Conservation (phyloP, 64 coral and sea anemone species). For the Stichodactyla helianthus region DNA sequence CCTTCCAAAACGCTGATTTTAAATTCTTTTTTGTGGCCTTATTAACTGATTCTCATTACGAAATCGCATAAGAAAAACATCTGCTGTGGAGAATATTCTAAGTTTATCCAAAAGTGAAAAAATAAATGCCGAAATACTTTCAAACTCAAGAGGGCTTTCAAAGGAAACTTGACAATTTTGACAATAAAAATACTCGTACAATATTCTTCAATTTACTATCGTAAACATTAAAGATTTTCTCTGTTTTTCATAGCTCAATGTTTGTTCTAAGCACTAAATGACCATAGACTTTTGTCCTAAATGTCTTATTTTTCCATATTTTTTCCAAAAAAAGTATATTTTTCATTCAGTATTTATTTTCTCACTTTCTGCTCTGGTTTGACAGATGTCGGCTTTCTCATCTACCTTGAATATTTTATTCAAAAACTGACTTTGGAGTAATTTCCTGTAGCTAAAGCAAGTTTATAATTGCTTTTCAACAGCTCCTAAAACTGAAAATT, state of each 20-base stretch:
- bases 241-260: neutral
- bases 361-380: neutral
- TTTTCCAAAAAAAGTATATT: neutral
- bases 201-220: neutral
- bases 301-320: neutral
- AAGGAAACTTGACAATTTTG: constrained; percentile 4
- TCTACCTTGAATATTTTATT: neutral
- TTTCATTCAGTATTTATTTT: neutral
- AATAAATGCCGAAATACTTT: neutral
- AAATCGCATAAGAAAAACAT: neutral
- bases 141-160: neutral
- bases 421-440: neutral
- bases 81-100: neutral
- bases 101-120: neutral
- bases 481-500: neutral
- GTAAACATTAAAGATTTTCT: neutral
- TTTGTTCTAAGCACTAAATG: neutral
- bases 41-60: constrained; percentile 7
- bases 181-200: neutral
- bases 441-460: constrained; percentile 1
- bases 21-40: neutral
- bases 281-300: neutral
- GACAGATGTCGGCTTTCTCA: neutral
- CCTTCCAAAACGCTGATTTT: neutral
- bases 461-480: neutral